Conservation (phyloP, 2,888 invertebrate species). For the Psylliodes chrysocephalus region DNA sequence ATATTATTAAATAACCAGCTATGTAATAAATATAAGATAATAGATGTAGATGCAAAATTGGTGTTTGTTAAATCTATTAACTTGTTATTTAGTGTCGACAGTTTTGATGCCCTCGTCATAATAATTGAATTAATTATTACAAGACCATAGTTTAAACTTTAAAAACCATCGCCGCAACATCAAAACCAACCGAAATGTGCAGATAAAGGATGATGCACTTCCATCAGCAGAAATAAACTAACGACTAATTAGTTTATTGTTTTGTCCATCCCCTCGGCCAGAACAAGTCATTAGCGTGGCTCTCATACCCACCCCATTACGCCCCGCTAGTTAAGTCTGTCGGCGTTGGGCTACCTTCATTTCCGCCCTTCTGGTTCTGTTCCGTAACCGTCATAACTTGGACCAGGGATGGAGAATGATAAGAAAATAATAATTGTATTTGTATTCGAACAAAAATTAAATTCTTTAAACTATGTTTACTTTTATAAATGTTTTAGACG, state of each 20-base stretch:
- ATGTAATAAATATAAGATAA: too few species aligned
- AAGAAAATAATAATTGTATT: background rate
- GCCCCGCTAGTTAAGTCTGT: constrained; percentile 43
- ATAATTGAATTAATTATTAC: too few species aligned
- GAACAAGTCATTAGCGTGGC: constrained; percentile 43
- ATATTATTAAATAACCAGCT: too few species aligned
- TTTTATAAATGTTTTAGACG: too few species aligned
- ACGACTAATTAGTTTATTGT: constrained; percentile 50
- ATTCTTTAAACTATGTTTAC: background rate
- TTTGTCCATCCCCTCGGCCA: constrained; percentile 46
- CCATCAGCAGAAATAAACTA: constrained; percentile 17
- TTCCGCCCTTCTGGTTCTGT: constrained; percentile 46
- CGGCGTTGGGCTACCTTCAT: constrained; percentile 45
- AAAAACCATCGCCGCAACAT: too few species aligned
- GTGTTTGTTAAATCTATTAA: too few species aligned
- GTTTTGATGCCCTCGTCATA: too few species aligned
- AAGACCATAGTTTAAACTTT: too few species aligned
- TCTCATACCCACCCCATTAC: constrained; percentile 35
- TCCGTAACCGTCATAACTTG: background rate
- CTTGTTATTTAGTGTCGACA: too few species aligned
- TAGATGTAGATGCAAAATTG: too few species aligned
- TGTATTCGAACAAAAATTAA: background rate
- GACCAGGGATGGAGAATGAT: background rate
- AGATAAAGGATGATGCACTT: constrained; percentile 9
- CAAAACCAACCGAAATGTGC: too few species aligned